phyloP scores from a whole-genome alignment of 2,113 vertebrate genomes.

The Pungitius pungitius region DNA sequence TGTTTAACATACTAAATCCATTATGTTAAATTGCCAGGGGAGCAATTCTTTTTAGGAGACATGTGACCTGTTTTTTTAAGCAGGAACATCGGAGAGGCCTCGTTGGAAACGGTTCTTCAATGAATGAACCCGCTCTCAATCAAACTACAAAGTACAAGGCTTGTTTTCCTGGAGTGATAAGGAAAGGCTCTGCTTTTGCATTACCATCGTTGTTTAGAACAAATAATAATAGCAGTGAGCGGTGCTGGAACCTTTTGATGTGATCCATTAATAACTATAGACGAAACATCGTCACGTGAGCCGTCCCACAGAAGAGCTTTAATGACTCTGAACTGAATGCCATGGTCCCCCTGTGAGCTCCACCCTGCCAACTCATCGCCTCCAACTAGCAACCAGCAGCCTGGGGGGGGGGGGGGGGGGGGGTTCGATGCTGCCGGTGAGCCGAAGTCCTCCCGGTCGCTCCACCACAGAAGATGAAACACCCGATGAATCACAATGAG shows the following conservation, averaged over 20 bases:
- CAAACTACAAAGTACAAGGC: no score
- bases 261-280: background rate
- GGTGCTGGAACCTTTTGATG: background rate
- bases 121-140: no score
- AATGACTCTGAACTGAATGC: background rate
- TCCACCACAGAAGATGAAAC: conserved; percentile 15
- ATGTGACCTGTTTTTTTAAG: background rate
- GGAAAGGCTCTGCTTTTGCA: no score
- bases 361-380: background rate
- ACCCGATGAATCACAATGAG: conserved; percentile 35
- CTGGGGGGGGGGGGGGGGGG: no score
- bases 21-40: background rate
- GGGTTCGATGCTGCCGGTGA: no score
- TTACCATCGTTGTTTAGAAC: no score
- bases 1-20: background rate
- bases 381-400: no score
- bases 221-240: no score
- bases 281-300: background rate
- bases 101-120: background rate
- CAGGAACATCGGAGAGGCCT: no score
- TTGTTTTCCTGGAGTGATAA: no score
- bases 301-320: background rate
- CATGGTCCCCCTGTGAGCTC: background rate
- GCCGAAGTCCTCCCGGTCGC: background rate
- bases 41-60: background rate